A percentile compares a stretch with the other conserved stretches of the same genome.
Conservation (phyloP, 2,113 vertebrate genomes). For the Vicugna pacos region DNA sequence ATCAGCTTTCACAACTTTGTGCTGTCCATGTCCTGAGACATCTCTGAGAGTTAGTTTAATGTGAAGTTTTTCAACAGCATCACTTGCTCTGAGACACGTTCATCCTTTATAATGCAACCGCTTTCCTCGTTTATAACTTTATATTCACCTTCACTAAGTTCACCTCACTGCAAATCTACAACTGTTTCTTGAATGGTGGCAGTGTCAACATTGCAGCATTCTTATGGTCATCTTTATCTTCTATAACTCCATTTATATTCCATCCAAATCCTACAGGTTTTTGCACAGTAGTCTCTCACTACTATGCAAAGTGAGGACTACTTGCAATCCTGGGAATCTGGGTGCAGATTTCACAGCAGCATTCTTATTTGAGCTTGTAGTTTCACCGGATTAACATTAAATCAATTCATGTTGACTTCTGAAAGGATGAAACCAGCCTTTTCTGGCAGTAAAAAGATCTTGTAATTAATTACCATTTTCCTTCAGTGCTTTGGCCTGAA, state of each 20-base stretch:
- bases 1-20: neutral
- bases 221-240: neutral
- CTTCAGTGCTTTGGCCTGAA: neutral
- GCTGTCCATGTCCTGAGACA: neutral
- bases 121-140: neutral
- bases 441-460: neutral
- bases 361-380: neutral
- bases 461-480: constrained; percentile 18
- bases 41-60: neutral
- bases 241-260: neutral
- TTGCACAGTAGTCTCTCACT: neutral
- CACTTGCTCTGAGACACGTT: neutral
- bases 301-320: neutral
- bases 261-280: neutral
- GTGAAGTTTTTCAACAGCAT: neutral
- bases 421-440: neutral
- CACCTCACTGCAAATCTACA: neutral
- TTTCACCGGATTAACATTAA: neutral
- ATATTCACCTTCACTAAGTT: neutral
- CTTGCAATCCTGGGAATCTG: neutral
- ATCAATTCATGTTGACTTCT: neutral
- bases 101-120: neutral
- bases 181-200: neutral
- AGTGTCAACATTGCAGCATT: neutral
- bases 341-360: neutral